phyloP scores from a whole-genome alignment of 2,888 invertebrate species.

The Nymphalis polychloros region DNA sequence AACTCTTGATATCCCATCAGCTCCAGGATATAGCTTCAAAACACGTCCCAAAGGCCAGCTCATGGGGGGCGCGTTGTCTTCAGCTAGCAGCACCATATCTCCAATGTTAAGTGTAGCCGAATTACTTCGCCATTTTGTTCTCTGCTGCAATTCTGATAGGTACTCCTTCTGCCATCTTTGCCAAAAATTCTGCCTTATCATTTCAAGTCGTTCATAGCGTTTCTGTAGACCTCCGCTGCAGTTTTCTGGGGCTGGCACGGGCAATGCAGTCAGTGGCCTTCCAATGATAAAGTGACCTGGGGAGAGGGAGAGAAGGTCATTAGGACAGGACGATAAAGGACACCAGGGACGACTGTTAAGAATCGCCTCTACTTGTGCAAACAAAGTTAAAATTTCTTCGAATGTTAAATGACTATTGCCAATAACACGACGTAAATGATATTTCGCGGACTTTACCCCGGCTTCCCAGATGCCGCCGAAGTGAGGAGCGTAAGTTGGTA shows the following conservation, averaged over 20 bases:
- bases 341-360: constrained; percentile 4
- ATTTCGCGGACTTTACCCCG: constrained; percentile 17
- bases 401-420: constrained; percentile 25
- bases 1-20: constrained; percentile 29
- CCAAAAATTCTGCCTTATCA: constrained; percentile 29
- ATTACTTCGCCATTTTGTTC: constrained; percentile 5
- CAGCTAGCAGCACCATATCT: constrained; percentile 20
- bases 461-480: constrained; percentile 20
- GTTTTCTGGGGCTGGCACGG: not conserved
- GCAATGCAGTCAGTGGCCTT: constrained; percentile 10
- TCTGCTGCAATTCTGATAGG: constrained; percentile 10
- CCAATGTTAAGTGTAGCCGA: not conserved
- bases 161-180: constrained; percentile 28
- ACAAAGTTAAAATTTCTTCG: constrained; percentile 12
- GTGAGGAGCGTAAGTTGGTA: constrained; percentile 24
- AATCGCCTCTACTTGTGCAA: constrained; percentile 6
- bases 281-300: constrained; percentile 7
- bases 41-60: constrained; percentile 37
- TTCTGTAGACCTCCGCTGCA: not conserved
- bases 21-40: constrained; percentile 31
- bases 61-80: constrained; percentile 21
- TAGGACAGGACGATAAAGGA: constrained; percentile 1
- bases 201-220: constrained; percentile 19
- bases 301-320: not conserved
- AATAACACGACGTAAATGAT: constrained; percentile 17